Percentiles rank a stretch among this genome's conserved stretches.
Evolutionary conservation across 2,113 vertebrate genomes (phyloP).

Genomic region (Kryptolebias marmoratus): DNA sequence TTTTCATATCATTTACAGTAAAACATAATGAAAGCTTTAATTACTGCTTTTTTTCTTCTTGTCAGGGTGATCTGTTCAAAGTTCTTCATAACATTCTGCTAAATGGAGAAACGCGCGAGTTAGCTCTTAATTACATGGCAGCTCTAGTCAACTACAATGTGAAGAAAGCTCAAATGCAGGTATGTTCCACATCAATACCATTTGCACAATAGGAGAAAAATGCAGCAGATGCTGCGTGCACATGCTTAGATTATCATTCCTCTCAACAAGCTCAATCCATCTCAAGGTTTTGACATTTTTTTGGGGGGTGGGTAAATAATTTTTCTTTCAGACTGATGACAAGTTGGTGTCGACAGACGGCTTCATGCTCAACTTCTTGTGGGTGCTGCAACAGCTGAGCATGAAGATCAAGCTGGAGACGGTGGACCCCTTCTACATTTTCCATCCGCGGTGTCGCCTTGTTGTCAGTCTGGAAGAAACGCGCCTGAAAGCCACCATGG

Average conservation of each 20-base stretch:
- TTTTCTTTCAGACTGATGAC: conserved; percentile 89
- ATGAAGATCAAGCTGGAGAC: conserved; percentile 98
- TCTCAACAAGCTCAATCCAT: neutral
- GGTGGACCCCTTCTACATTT: conserved; percentile 96
- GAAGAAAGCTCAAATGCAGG: conserved; percentile 99
- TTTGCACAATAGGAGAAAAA: neutral
- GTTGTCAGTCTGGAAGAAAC: conserved; percentile 90
- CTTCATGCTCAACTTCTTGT: conserved; percentile 98
- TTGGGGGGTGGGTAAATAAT: neutral
- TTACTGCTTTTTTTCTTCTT: conserved; percentile 1
- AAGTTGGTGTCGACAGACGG: conserved; percentile 96
- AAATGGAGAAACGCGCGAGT: conserved; percentile 95
- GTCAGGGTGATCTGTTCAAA: conserved; percentile 96
- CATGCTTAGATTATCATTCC: neutral
- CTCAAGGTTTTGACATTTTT: neutral
- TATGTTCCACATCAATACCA: conserved; percentile 49
- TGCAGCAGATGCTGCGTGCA: neutral
- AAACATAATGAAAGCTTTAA: neutral
- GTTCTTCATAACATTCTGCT: conserved; percentile 93
- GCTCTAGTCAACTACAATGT: conserved; percentile 94
- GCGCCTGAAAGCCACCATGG: conserved; percentile 93
- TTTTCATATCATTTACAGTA: neutral
- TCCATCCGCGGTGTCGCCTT: conserved; percentile 94
- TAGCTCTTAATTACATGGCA: conserved; percentile 95
- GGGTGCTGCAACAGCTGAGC: conserved; percentile 97